Evolutionary conservation across 2,797 vertebrate genomes (phyloP).

Genomic region (Orestias chungarensis): DNA sequence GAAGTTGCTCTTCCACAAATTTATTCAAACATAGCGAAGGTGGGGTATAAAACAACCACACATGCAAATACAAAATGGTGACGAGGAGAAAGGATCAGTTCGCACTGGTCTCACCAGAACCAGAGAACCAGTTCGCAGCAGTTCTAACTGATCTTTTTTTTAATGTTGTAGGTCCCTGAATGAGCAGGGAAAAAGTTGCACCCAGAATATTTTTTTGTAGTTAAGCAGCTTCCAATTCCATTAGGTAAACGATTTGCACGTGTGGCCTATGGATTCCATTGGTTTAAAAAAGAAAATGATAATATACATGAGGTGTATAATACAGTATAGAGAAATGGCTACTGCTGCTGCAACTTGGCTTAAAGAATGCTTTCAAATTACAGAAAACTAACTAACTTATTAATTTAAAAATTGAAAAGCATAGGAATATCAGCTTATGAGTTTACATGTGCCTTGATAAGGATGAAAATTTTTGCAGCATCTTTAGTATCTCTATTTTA

Average conservation of each 20-base stretch:
- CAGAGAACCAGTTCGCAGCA: too few relatives aligned
- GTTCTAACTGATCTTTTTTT: too few relatives aligned
- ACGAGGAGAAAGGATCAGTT: background rate
- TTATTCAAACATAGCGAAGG: background rate
- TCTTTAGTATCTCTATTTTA: conserved; percentile 24
- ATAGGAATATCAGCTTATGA: conserved; percentile 4
- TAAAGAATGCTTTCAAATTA: background rate
- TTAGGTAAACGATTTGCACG: background rate
- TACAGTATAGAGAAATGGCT: background rate
- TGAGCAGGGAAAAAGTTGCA: background rate
- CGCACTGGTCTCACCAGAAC: background rate
- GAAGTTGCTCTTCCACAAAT: background rate
- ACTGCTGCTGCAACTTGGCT: background rate
- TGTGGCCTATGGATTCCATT: too few relatives aligned
- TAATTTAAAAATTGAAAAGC: conserved; percentile 10
- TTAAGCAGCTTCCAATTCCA: background rate
- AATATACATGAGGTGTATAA: too few relatives aligned
- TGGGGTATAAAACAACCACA: background rate
- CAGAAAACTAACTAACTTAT: background rate
- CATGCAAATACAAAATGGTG: background rate
- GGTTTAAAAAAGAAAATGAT: too few relatives aligned
- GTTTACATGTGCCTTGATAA: conserved; percentile 9
- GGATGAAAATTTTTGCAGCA: conserved; percentile 20
- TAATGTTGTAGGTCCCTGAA: background rate
- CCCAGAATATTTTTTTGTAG: background rate